phyloP scores from a whole-genome alignment of 2,888 invertebrate genomes.

The Platycnemis pennipes region DNA sequence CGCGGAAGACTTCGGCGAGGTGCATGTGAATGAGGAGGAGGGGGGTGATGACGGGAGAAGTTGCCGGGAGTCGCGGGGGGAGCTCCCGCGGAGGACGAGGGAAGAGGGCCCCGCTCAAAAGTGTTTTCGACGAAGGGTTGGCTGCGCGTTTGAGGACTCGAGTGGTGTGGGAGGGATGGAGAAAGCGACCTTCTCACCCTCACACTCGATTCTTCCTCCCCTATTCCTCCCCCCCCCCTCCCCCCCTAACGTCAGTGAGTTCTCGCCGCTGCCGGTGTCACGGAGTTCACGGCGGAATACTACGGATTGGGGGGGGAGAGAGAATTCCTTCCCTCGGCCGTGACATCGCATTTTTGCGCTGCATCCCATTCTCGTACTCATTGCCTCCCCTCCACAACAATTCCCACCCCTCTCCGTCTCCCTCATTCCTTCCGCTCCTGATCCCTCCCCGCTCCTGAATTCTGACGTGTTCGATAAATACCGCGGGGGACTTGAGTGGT shows the following conservation, averaged over 20 bases:
- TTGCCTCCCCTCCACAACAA: neutral
- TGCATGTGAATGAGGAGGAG: neutral
- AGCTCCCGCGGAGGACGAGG: neutral
- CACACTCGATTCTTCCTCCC: neutral
- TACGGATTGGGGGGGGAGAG: neutral
- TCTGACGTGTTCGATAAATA: neutral
- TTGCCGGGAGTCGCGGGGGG: neutral
- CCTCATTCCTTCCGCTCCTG: neutral
- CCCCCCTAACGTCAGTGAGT: neutral
- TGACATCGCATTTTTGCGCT: neutral
- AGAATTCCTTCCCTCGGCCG: neutral
- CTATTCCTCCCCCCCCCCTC: neutral
- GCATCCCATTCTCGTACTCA: neutral
- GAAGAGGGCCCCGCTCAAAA: neutral
- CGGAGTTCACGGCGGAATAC: neutral
- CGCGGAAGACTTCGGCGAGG: neutral
- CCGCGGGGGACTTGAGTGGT: neutral
- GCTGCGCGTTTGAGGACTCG: neutral
- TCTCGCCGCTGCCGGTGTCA: neutral
- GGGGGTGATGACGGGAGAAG: neutral
- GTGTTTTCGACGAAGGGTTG: neutral
- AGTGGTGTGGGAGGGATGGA: neutral
- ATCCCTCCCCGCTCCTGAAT: neutral
- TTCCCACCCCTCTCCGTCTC: neutral
- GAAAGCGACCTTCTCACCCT: constrained; percentile 1